Base-by-base conservation (phyloP, 2,113 vertebrate species). In the Rhodinocichla rosea region DNA sequence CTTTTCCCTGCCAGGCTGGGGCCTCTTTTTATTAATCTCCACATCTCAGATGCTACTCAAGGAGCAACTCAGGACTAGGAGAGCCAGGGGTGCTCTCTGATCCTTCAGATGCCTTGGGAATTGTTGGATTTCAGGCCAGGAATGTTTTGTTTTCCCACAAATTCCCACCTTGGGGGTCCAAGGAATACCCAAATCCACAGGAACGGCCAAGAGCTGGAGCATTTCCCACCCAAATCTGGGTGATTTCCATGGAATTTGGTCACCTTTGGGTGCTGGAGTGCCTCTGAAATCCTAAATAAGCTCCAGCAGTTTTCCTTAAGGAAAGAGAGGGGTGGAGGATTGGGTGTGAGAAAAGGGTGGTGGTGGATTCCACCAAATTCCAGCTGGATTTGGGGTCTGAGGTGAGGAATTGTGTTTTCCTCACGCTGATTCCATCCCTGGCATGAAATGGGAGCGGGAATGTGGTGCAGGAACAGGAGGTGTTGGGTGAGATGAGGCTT, bases 111-210 rank as follows among this genome's bases (percentile, higher is more conserved):
- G 20, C 44, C 56, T 42, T 32, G 30, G 45, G 47, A 33, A 35
- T 1, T 1, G 16, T 5, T 32, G 81, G 39, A 53, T 63, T 52
- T 21, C 39, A 33, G 27, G 33, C 22, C 57, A 37, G 11, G 13
- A 22, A 47, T 3, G 1, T 6, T 56, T 57, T 50, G 15, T 19
- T 79, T 24, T 33, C 50, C 40, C 3, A 0, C 7, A 9, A 4
- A 14, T 65, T 30, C 55, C 27, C 40, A 3, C 0, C 33, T 11
- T 4, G 0, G n/a, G 44, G 42, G 5, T 9, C 2, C 0, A 4
- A 17, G 83, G n/a, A 57, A 18, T 21, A 1, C 28, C 32, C 50
- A 32, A 15, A 40, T 9, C 27, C 2, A 0, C 3, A 5, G 42
- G 35, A 21, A 49, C 22, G 40, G 32, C 37, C 3, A 2, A 15